Evolutionary conservation across 2,113 vertebrate species (phyloP).

Genomic region (Calyptommatus sinebrachiatus): DNA sequence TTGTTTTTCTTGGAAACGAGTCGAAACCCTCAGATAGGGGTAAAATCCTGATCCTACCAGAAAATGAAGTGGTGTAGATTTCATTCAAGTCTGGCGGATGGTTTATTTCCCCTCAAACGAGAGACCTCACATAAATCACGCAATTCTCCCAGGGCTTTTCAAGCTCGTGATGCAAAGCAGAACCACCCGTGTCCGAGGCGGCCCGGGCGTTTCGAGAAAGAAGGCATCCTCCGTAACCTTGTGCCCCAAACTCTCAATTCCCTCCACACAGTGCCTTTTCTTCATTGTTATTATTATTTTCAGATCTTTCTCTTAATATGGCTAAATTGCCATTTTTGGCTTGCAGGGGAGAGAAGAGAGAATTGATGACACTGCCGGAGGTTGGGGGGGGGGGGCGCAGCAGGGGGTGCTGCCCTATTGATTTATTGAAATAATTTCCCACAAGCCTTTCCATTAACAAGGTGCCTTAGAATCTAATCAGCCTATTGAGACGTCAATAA

Average conservation of each 20-base stretch:
- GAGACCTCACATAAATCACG: conserved; percentile 71
- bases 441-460: background rate
- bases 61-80: conserved; percentile 68
- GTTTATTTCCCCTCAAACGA: conserved; percentile 65
- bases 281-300: fast-evolving
- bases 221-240: background rate
- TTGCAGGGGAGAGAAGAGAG: too few species aligned
- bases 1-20: conserved; percentile 71
- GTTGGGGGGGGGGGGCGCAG: too few species aligned
- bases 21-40: conserved; percentile 63
- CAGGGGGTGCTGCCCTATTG: background rate
- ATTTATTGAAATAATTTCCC: background rate
- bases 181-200: conserved; percentile 52
- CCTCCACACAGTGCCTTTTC: background rate
- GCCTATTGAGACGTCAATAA: background rate
- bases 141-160: conserved; percentile 64
- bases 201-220: background rate
- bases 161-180: conserved; percentile 66
- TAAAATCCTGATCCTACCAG: conserved; percentile 71
- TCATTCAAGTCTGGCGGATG: conserved; percentile 65
- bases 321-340: background rate
- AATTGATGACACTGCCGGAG: background rate
- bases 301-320: background rate
- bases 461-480: background rate
- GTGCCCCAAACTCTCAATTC: background rate